Evolutionary conservation across 2,888 invertebrate genomes (phyloP), one percentile per base, ranked within the genome.

Genomic region (Scaptomyza parva): DNA sequence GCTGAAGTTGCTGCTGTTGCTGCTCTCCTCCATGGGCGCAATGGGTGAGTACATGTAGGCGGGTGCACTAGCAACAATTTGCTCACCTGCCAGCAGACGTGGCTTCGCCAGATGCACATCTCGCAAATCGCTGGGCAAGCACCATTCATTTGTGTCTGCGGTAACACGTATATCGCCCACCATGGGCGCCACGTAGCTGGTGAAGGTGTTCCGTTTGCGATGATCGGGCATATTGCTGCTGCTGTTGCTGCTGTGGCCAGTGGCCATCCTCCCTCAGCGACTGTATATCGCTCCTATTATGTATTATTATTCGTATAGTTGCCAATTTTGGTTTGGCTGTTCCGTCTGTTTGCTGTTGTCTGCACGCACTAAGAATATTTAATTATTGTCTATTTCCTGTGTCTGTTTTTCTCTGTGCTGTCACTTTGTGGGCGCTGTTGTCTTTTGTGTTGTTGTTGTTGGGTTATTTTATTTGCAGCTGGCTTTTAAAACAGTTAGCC

Each of bases 1-100:
- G 33, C 12, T 3, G 30, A 3, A 11, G 30, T 26, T 41, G 44
- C 28, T 24, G 4, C 37, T 18, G 80, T 96, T 96, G 85, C 62
- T 64, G n/a, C 95, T 95, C n/a, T 83, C 84, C 14, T 88, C 87
- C 51, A 90, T 88, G 37, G 90, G 90, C 20, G 91, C 88, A 24
- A 91, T 91, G 12, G 97, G 96, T 53, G 96, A 94, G 91, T 96
- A 96, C 94, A 97, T 94, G 76, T 97, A 93, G 66, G 97, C 97
- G 64, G 97, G 97, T 90, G 96, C 97, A 81, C 95, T 95, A 24
- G 96, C 95, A 59, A 97, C 95, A 65, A 96, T 93, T 78, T 95
- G 93, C 92, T 98, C 98, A 53, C 84, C 82, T 24, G 79, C 28
- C 37, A 90, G 51, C 22, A 90, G 67, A 2, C 89, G 88, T 0